Percentiles rank a stretch among this genome's conserved stretches.
Evolutionary conservation across 2,113 vertebrate genomes (phyloP).

Genomic region (Grus americana): DNA sequence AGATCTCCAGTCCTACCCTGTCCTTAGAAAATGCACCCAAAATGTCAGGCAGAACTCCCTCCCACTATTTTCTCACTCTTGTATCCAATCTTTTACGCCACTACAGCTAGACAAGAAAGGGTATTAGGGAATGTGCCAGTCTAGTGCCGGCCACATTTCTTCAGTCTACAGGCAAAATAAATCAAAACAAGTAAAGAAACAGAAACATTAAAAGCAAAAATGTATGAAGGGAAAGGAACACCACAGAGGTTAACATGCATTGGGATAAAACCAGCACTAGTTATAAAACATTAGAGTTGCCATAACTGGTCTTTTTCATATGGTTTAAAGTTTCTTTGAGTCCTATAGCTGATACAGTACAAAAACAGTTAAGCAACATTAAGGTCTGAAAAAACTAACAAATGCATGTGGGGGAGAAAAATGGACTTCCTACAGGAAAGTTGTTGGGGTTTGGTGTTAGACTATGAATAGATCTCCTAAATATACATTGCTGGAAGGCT

Average conservation of each 20-base stretch:
- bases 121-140: not conserved
- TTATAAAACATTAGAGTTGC: not conserved
- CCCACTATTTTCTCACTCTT: not conserved
- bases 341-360: accelerated
- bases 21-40: not conserved
- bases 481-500: not conserved
- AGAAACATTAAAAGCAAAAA: not conserved
- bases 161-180: not conserved
- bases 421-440: not conserved
- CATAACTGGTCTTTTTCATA: not conserved
- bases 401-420: not conserved
- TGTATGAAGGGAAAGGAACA: not conserved
- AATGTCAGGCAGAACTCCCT: not conserved
- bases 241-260: not conserved
- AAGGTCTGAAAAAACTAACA: not conserved
- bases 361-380: not conserved
- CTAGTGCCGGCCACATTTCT: not conserved
- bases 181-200: not conserved
- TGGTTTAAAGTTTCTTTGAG: not conserved
- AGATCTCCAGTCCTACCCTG: not conserved
- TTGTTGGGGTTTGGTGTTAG: not conserved
- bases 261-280: not conserved
- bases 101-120: not conserved
- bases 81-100: not conserved
- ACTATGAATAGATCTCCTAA: not conserved